These are phyloP conservation scores for Heterotis niloticus DNA, from an alignment of 2,113 vertebrate species.

Conservation along the genomic window DNA sequence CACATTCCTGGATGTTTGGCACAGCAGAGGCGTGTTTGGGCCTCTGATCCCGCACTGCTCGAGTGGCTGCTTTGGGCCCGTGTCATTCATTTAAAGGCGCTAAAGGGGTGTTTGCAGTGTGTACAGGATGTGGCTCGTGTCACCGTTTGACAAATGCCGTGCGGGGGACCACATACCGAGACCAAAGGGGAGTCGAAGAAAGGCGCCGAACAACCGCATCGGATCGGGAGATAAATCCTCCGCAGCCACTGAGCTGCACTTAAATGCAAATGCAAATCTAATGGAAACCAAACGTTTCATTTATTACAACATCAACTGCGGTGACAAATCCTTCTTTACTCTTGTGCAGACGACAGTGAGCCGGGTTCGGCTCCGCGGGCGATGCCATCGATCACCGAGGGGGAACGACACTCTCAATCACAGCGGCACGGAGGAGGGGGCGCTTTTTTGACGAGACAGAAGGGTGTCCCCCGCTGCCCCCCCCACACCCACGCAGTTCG, in stretches of 20 bases:
- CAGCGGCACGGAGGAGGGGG: constrained; percentile 18
- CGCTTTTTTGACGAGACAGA: constrained; percentile 37
- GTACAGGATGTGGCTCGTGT: no score
- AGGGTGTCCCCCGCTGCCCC: constrained; percentile 36
- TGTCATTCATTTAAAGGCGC: no score
- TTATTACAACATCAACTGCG: constrained; percentile 67
- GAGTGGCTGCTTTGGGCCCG: no score
- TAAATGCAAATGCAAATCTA: constrained; percentile 65
- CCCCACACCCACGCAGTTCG: no score
- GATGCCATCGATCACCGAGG: constrained; percentile 61
- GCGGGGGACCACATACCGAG: no score
- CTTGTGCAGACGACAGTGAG: constrained; percentile 54
- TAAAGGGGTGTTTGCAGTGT: no score
- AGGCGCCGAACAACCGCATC: neutral
- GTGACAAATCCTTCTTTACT: constrained; percentile 56
- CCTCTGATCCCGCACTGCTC: no score
- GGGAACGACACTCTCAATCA: constrained; percentile 65
- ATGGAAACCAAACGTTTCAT: constrained; percentile 69
- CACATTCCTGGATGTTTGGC: no score
- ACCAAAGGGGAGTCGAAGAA: neutral
- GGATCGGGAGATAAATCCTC: constrained; percentile 61
- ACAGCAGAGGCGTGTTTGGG: no score
- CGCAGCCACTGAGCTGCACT: constrained; percentile 70
- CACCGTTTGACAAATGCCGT: no score
- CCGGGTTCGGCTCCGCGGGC: constrained; percentile 62